Evolutionary conservation across 1,140 invertebrate species (phyloP).

Genomic region (Thalassaphorura encarpata): DNA sequence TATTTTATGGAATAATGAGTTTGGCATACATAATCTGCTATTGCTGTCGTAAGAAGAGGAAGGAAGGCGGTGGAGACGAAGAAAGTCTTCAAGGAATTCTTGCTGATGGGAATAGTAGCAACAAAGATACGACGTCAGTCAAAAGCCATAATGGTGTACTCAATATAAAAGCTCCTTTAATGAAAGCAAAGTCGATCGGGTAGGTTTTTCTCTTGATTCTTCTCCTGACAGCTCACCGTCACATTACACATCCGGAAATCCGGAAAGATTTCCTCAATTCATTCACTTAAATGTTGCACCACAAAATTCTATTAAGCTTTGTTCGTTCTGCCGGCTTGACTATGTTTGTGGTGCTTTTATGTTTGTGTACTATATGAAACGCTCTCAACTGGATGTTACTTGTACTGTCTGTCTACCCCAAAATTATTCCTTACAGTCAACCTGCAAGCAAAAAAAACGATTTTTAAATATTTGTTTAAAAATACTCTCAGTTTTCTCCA

Average conservation of each 20-base stretch:
- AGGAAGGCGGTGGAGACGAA: conserved; percentile 28
- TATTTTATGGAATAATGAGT: conserved; percentile 17
- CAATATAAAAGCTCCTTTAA: conserved; percentile 28
- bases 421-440: too few species aligned
- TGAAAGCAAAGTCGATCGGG: conserved; percentile 28
- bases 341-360: too few species aligned
- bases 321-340: too few species aligned
- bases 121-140: conserved; percentile 29
- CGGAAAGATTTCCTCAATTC: not conserved
- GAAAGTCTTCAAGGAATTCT: conserved; percentile 33
- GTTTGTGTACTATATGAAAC: too few species aligned
- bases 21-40: conserved; percentile 31
- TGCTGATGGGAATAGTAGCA: conserved; percentile 28
- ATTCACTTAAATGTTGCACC: too few species aligned
- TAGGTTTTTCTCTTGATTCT: conserved; percentile 10
- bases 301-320: too few species aligned
- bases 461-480: too few species aligned
- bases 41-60: conserved; percentile 32
- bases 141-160: conserved; percentile 33
- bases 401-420: too few species aligned
- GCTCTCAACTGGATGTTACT: too few species aligned
- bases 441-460: too few species aligned
- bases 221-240: not conserved
- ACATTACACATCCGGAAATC: not conserved
- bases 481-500: too few species aligned